Conservation (phyloP, 1,140 invertebrate genomes). For the Meteorus sp. region DNA sequence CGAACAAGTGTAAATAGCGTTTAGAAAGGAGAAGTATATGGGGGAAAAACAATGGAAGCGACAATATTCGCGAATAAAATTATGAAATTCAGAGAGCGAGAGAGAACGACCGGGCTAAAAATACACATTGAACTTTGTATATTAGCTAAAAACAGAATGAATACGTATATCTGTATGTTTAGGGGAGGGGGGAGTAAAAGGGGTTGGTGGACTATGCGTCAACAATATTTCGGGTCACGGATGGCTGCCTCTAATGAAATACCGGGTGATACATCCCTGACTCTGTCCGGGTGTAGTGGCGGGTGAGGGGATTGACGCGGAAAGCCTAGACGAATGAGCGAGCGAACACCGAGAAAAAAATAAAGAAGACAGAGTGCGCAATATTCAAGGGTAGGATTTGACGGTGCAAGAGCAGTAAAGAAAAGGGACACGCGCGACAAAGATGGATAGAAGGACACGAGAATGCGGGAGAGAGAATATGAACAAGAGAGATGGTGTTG, state of each 20-base stretch:
- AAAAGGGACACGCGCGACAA: slow-evolving; percentile 25
- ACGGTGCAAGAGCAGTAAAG: slow-evolving; percentile 19
- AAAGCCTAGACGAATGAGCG: slow-evolving; percentile 23
- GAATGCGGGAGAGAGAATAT: slow-evolving; percentile 27
- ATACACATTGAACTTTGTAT: too few relatives aligned
- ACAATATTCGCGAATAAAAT: too few relatives aligned
- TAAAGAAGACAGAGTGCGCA: neutral
- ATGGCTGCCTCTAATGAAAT: slow-evolving; percentile 35
- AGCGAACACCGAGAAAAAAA: slow-evolving; percentile 18
- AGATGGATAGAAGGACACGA: slow-evolving; percentile 10
- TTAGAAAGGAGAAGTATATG: too few relatives aligned
- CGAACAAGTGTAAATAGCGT: too few relatives aligned
- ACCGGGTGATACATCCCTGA: slow-evolving; percentile 36
- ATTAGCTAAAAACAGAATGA: too few relatives aligned
- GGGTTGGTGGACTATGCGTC: slow-evolving; percentile 20
- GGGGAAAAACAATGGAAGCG: too few relatives aligned
- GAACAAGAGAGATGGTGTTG: slow-evolving; percentile 34
- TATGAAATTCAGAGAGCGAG: too few relatives aligned
- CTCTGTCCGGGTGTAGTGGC: slow-evolving; percentile 9
- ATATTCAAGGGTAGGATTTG: slow-evolving; percentile 25
- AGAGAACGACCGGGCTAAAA: too few relatives aligned
- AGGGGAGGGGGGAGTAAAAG: slow-evolving; percentile 8
- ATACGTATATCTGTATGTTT: too few relatives aligned
- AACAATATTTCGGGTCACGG: slow-evolving; percentile 30
- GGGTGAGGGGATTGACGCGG: slow-evolving; percentile 7